Conservation (phyloP, 2,113 vertebrate genomes). For the Lepidothrix coronata region DNA sequence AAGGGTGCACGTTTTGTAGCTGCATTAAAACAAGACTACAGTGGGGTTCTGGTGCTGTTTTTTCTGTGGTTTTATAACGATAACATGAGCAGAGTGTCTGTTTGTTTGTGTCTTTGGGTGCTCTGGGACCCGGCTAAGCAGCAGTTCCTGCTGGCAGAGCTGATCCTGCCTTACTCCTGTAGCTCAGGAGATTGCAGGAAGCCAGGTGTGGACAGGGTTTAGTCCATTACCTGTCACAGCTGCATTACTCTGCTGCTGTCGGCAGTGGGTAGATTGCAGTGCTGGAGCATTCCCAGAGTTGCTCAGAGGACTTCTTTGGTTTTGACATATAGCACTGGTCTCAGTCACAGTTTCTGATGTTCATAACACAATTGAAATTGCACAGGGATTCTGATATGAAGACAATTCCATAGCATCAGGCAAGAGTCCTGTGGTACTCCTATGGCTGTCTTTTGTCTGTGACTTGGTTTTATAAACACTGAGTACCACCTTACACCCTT, state of each 20-base stretch:
- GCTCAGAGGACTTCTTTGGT: background rate
- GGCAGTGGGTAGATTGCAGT: background rate
- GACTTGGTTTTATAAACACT: background rate
- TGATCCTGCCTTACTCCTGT: background rate
- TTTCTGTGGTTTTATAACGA: background rate
- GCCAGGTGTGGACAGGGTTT: fast-evolving
- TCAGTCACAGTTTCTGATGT: background rate
- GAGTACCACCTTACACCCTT: background rate
- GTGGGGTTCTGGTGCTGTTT: background rate
- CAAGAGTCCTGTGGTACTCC: background rate
- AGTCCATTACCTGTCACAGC: background rate
- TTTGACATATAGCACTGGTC: background rate
- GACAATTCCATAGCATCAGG: background rate
- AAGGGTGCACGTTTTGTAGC: fast-evolving
- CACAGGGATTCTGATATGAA: fast-evolving
- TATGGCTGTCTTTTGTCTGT: background rate
- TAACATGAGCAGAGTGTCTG: background rate
- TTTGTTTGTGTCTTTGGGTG: background rate
- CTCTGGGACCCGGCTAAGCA: background rate
- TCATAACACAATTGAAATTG: background rate
- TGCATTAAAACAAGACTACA: fast-evolving
- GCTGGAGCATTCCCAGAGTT: background rate
- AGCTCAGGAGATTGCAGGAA: fast-evolving
- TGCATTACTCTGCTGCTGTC: background rate
- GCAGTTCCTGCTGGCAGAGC: background rate